Evolutionary conservation across 2,797 vertebrate genomes (phyloP).

Genomic region (Gadopsis bispinosus): DNA sequence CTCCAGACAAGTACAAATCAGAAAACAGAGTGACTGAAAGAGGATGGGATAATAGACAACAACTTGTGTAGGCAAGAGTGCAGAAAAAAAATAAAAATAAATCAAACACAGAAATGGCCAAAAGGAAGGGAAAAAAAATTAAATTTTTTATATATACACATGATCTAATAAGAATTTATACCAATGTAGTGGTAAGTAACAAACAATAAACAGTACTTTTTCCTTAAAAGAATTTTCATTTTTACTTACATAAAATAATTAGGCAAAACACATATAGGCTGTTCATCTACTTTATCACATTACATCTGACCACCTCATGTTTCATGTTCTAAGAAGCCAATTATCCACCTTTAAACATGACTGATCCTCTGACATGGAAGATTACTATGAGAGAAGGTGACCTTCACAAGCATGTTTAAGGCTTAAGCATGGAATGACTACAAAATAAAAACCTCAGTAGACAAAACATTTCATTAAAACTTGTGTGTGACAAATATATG

Average conservation of each 20-base stretch:
- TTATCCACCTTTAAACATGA: conserved; percentile 83
- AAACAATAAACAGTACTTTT: conserved; percentile 97
- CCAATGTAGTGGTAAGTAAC: conserved; percentile 98
- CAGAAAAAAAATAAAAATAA: conserved; percentile 57
- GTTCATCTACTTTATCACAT: conserved; percentile 85
- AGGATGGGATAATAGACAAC: conserved; percentile 95
- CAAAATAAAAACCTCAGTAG: conserved; percentile 97
- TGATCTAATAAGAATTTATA: conserved; percentile 98
- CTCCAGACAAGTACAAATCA: conserved; percentile 99
- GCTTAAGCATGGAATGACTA: conserved; percentile 99
- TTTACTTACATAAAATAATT: conserved; percentile 88
- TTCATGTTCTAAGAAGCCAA: conserved; percentile 95
- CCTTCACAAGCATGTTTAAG: conserved; percentile 96
- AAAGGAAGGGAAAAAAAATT: conserved; percentile 75
- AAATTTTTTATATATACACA: conserved; percentile 90
- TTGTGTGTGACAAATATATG: conserved; percentile 96
- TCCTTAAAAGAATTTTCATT: conserved; percentile 82
- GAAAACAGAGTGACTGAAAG: conserved; percentile 99
- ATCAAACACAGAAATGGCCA: conserved; percentile 77
- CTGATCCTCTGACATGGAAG: conserved; percentile 84
- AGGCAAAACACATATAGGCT: conserved; percentile 86
- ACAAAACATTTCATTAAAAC: conserved; percentile 98
- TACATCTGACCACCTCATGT: conserved; percentile 86
- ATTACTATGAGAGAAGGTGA: conserved; percentile 85
- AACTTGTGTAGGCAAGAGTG: conserved; percentile 89